Evolutionary conservation across 2,797 vertebrate genomes (phyloP).

Genomic region (Urophycis tenuis): DNA sequence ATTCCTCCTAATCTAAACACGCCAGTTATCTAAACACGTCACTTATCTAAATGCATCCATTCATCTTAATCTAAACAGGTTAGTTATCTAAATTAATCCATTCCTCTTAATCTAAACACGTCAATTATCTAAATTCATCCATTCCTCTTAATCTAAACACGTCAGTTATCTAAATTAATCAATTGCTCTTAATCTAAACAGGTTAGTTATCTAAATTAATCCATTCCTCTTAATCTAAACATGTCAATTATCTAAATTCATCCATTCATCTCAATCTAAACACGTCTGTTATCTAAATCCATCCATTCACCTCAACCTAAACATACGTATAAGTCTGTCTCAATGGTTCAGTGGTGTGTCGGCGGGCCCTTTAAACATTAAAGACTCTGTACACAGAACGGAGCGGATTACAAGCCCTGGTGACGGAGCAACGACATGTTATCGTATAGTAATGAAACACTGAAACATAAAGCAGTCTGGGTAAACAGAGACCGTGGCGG

Average conservation of each 20-base stretch:
- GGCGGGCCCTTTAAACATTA: conserved; percentile 29
- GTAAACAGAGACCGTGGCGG: conserved; percentile 56
- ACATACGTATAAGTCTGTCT: background rate
- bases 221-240: no score
- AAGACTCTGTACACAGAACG: conserved; percentile 19
- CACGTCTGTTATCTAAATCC: background rate
- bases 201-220: no score
- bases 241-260: background rate
- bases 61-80: background rate
- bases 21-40: no score
- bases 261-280: background rate
- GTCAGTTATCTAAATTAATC: no score
- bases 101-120: no score
- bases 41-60: background rate
- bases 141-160: no score
- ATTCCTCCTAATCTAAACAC: no score
- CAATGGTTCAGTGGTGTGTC: background rate
- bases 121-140: no score
- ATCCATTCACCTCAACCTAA: background rate
- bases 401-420: conserved; percentile 55
- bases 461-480: conserved; percentile 48
- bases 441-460: conserved; percentile 59
- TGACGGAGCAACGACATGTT: conserved; percentile 50
- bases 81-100: no score
- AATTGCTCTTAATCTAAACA: no score